These are phyloP conservation scores for Cephus pygmeus DNA, from an alignment of 2,888 invertebrate genomes.

Conservation along the genomic window DNA sequence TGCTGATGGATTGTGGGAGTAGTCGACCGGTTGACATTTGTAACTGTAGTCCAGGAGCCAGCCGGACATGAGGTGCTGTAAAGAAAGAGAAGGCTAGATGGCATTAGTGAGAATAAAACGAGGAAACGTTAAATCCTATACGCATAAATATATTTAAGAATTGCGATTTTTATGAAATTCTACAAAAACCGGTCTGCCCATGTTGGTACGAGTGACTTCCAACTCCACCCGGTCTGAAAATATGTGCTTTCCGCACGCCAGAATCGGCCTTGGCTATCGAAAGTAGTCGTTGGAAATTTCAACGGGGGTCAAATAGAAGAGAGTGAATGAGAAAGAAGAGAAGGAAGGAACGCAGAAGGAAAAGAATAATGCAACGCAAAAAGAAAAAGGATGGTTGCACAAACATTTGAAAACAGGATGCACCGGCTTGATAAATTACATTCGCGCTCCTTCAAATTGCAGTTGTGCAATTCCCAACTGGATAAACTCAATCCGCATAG, in stretches of 20 bases:
- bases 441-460: slow-evolving; percentile 32
- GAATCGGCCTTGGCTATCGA: slow-evolving; percentile 48
- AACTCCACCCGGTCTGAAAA: background rate
- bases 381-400: slow-evolving; percentile 41
- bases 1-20: slow-evolving; percentile 78
- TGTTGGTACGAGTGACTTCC: background rate
- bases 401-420: slow-evolving; percentile 47
- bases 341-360: slow-evolving; percentile 4
- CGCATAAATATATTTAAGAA: background rate
- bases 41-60: slow-evolving; percentile 94
- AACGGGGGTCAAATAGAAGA: slow-evolving; percentile 8
- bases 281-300: slow-evolving; percentile 46
- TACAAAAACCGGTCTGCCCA: background rate
- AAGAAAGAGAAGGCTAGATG: slow-evolving; percentile 44
- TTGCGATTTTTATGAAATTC: background rate
- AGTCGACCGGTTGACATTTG: slow-evolving; percentile 94
- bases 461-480: slow-evolving; percentile 33
- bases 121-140: background rate
- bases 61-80: slow-evolving; percentile 90
- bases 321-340: background rate
- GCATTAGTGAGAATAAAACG: background rate
- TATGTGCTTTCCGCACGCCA: slow-evolving; percentile 15
- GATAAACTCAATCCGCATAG: background rate
- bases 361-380: slow-evolving; percentile 15
- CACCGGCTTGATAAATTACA: slow-evolving; percentile 37